Evolutionary conservation across 2,113 vertebrate species (phyloP), one percentile per base, ranked within the genome.

Genomic region (Forbesichthys papilliferus): DNA sequence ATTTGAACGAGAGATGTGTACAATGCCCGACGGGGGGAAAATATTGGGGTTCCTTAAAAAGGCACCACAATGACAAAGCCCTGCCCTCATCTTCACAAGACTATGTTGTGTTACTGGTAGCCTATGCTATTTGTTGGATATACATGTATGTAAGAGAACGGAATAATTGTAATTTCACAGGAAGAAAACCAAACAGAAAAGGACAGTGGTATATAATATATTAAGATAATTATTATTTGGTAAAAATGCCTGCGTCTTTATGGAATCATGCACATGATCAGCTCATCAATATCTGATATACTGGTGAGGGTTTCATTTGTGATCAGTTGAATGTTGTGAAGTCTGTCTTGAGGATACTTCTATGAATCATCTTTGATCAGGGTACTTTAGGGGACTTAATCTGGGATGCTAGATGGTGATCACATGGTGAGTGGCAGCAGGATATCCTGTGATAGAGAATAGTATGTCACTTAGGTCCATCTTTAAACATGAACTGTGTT

Each of bases 11-110:
- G 10, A 56, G 0, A 14, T 59, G 4, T 34, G 53, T 2, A 11
- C 11, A 9, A 42, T 52, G 59, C n/a, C 27, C 5, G 9, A 42
- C 0, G 13, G 36, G 27, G 12, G 12, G 53, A 42, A 71, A 74
- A 71, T 57, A 55, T 33, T 71, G 82, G 88, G 7, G 48, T 42
- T 81, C 90, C 90, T 91, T 91, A 90, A 91, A 75, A 73, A 79
- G 13, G 13, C 66, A 69, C 59, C 68, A 77, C 82, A 82, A 77
- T 78, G 84, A 82, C 77, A 86, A 87, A 89, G 83, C 89, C 90
- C 88, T 86, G 83, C 88, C 90, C 82, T 90, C 88, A 71, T 83
- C 76, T 53, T 75, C 75, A 81, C 71, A 71, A 66, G 48, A 60
- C 52, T 75, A 69, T 80, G 85, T 81, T 70, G 70, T 73, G 64